Percentiles rank a stretch among this genome's conserved stretches.
These are phyloP conservation scores for Drosophila suboccidentalis DNA, from an alignment of 2,888 invertebrate species.

Conservation along the genomic window DNA sequence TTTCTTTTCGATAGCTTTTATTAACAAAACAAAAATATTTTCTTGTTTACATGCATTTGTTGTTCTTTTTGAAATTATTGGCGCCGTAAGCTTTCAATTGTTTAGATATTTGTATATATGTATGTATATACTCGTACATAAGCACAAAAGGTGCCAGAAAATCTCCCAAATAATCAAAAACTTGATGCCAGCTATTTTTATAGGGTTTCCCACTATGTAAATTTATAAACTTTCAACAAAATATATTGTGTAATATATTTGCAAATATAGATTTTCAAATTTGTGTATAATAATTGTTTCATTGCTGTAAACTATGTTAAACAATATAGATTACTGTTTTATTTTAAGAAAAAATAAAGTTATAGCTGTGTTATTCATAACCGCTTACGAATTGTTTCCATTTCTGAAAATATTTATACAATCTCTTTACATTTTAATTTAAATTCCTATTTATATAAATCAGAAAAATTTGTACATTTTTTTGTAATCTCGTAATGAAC, in stretches of 20 bases:
- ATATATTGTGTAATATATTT: slow-evolving; percentile 7
- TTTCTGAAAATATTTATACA: neutral
- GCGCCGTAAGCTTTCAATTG: slow-evolving; percentile 35
- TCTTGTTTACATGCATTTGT: slow-evolving; percentile 13
- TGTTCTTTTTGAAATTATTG: slow-evolving; percentile 44
- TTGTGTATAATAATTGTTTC: slow-evolving; percentile 6
- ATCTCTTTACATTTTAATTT: neutral
- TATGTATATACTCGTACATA: neutral
- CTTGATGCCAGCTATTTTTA: slow-evolving; percentile 8
- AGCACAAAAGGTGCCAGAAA: slow-evolving; percentile 20
- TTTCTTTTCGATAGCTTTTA: slow-evolving; percentile 13
- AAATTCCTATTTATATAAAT: neutral
- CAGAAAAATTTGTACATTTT: neutral
- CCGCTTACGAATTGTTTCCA: neutral
- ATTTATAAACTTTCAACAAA: neutral
- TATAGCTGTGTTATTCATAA: neutral
- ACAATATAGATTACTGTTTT: neutral
- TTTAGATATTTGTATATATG: slow-evolving; percentile 20
- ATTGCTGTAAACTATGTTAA: neutral
- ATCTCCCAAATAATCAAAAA: slow-evolving; percentile 1
- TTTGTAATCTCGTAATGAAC: slow-evolving; percentile 10
- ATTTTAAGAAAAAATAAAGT: neutral
- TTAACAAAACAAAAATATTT: slow-evolving; percentile 20
- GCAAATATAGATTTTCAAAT: too few species aligned
- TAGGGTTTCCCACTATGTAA: neutral